These are phyloP conservation scores for Hyalella azteca DNA, from an alignment of 2,888 invertebrate species.

Conservation along the genomic window DNA sequence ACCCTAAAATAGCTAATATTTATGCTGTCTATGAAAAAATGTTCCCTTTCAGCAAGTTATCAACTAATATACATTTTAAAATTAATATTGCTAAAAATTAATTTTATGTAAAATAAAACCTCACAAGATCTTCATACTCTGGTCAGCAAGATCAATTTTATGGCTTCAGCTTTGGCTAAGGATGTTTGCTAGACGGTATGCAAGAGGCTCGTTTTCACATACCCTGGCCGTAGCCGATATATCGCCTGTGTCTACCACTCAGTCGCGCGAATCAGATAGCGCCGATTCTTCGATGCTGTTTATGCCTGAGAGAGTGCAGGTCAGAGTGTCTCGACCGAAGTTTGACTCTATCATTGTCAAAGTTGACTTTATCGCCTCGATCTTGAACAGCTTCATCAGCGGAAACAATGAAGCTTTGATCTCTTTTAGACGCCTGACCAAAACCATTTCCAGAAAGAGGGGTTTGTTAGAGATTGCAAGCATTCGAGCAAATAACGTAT, in stretches of 20 bases:
- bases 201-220: neutral
- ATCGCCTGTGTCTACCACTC: neutral
- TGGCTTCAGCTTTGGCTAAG: no score
- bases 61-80: neutral
- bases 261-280: neutral
- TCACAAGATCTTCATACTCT: neutral
- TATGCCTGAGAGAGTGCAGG: conserved; percentile 14
- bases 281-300: neutral
- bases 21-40: no score
- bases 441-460: conserved; percentile 2
- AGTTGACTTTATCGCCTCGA: conserved; percentile 23
- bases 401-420: conserved; percentile 19
- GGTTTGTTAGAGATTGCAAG: no score
- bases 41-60: neutral
- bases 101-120: no score
- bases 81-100: neutral
- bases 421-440: neutral
- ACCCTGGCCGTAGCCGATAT: neutral
- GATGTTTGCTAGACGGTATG: neutral
- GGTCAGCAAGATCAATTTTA: neutral
- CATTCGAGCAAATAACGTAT: no score
- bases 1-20: no score
- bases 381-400: conserved; percentile 35
- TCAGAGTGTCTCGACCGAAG: conserved; percentile 19
- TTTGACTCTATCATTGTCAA: conserved; percentile 32